Base-by-base conservation (phyloP, 2,888 invertebrate genomes). In the Parnassius smintheus region DNA sequence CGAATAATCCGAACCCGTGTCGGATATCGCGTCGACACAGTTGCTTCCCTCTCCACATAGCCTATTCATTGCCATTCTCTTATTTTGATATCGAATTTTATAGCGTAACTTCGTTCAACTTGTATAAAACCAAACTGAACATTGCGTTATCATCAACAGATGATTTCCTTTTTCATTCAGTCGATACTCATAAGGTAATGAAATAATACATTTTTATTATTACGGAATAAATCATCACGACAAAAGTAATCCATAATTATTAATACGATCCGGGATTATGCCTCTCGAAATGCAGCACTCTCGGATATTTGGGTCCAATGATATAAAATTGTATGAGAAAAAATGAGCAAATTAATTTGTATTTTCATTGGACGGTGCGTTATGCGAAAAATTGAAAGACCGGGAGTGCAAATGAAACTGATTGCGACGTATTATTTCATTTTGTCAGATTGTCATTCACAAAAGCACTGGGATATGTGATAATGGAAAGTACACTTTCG, bases 1-100 rank as follows among this genome's bases (percentile, higher is more conserved):
- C 88, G 88, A 91, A 92, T 93, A 94, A 93, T 94, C 94, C 93
- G 91, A 81, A 92, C 93, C 93, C 93, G 92, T 93, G 93, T 93
- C 91, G 93, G 92, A 92, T 93, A 92, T 93, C 93, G 92, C 93
- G 93, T 88, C 90, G 88, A 86, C 91, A 90, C 91, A 90, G 76
- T 86, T 83, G 83, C 81, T 82, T 83, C 76, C 81, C 83, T 80
- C 81, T 80, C 55, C 18, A 18, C 11, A 41, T 2, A 52, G 56
- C 41, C 86, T 82, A 81, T 18, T 18, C 18, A 18, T 18, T 18
- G 18, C 18, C 76, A 79, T 82, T 65, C 70, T 71, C 65, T 72
- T 84, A 79, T 88, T 90, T 87, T 83, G 88, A 89, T 87, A 88
- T 82, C 74, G 78, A 79, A 82, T 84, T 88, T 83, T 73, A 80